A percentile compares a stretch with the other conserved stretches of the same genome.
These are phyloP conservation scores for Orestias chungarensis DNA, from an alignment of 2,797 vertebrate genomes.

Conservation along the genomic window DNA sequence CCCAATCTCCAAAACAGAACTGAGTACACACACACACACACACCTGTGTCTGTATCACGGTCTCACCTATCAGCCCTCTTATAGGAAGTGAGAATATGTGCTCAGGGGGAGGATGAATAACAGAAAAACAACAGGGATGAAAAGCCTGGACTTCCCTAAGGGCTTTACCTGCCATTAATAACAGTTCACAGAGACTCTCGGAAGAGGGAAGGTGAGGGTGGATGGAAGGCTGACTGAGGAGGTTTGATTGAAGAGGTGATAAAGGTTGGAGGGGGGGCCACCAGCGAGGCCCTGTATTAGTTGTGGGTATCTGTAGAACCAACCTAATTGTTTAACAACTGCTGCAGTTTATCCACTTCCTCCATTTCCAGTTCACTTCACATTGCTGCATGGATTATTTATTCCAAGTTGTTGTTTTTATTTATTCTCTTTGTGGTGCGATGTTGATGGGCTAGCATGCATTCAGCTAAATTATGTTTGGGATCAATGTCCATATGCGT, in stretches of 20 bases:
- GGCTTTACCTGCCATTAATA: conserved; percentile 32
- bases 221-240: conserved; percentile 36
- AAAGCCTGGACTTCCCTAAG: conserved; percentile 37
- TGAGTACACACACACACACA: conserved; percentile 9
- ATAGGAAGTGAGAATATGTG: conserved; percentile 25
- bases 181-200: conserved; percentile 16
- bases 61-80: conserved; percentile 33
- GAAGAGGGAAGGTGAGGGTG: conserved; percentile 25
- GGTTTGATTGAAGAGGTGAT: conserved; percentile 37
- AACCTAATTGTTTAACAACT: conserved; percentile 7
- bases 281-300: conserved; percentile 40
- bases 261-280: conserved; percentile 31
- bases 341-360: conserved; percentile 1
- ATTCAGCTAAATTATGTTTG: neutral
- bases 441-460: neutral
- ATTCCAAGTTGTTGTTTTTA: neutral
- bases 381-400: neutral
- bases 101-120: neutral
- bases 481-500: neutral
- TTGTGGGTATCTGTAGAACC: conserved; percentile 33
- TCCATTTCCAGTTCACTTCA: neutral
- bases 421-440: neutral
- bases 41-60: conserved; percentile 47
- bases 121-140: conserved; percentile 25
- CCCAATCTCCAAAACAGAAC: conserved; percentile 11